Base-by-base conservation (phyloP, 2,888 invertebrate genomes). In the Drosophila helvetica region DNA sequence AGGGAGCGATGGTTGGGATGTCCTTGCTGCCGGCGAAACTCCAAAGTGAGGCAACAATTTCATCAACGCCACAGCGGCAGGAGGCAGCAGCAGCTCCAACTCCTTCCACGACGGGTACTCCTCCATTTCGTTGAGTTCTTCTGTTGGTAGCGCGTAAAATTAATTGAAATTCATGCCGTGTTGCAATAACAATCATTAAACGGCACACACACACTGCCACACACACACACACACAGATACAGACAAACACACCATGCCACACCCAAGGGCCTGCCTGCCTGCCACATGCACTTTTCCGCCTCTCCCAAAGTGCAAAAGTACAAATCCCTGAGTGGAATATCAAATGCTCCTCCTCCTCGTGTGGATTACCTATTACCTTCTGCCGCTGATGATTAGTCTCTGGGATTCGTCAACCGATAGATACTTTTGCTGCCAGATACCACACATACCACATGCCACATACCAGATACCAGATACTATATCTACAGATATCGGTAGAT, bases 271-370 rank as follows among this genome's bases (percentile, higher is more conserved):
- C 25, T 22, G 22, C 22, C 78, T 72, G 70, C 69, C 83, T 78
- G 80, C 77, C 70, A 63, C 50, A 50, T 8, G 4, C 45, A 45
- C 50, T 15, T 38, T 15, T 42, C 47, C 30, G 72, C 73, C 89
- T 84, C 85, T 87, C 90, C 88, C 85, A 90, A 90, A 91, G 91
- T 91, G 91, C 91, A 91, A 91, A 91, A 91, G 91, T 91, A 91
- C 91, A 91, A 90, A 90, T 88, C 83, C 89, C 90, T 91, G 91
- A 78, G 63, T 80, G 88, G 91, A 91, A 91, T 91, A 91, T 80
- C 77, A 91, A 91, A 88, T 43, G 58, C 52, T 27, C 27, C 27
- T 27, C 27, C 2, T 15, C 15, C 15, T 38, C 7, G 38, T 2
- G 38, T 59, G 66, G 72, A 65, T 71, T 71, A 64, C 45, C 45